Conservation (phyloP, 2,797 vertebrate genomes). For the Sebastes melanostomus region DNA sequence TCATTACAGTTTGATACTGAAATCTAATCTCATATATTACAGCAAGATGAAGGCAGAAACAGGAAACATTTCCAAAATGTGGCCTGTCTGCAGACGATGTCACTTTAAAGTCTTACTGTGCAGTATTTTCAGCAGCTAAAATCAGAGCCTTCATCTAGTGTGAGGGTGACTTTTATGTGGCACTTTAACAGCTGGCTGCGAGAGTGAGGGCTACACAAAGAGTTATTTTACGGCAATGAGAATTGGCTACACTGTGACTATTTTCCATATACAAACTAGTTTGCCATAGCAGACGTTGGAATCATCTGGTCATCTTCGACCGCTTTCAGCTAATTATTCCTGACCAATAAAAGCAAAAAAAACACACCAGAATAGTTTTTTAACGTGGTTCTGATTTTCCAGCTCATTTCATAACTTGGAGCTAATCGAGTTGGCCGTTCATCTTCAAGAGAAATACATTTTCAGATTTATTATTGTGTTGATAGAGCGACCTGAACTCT, state of each 20-base stretch:
- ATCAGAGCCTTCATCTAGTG: neutral
- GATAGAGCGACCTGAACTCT: slow-evolving; percentile 50
- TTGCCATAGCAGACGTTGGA: neutral
- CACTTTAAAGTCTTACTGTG: neutral
- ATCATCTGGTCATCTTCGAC: slow-evolving; percentile 19
- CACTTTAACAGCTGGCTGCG: slow-evolving; percentile 9
- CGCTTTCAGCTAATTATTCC: slow-evolving; percentile 33
- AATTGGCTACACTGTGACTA: slow-evolving; percentile 6
- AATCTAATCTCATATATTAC: slow-evolving; percentile 36
- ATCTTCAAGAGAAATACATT: slow-evolving; percentile 32
- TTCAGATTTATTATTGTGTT: slow-evolving; percentile 53
- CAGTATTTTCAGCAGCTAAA: slow-evolving; percentile 6
- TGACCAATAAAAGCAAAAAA: slow-evolving; percentile 19
- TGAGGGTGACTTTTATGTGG: slow-evolving; percentile 21
- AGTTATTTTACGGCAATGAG: slow-evolving; percentile 32
- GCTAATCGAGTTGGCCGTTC: slow-evolving; percentile 31
- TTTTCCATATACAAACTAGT: slow-evolving; percentile 21
- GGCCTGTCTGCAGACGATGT: neutral
- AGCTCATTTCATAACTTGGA: slow-evolving; percentile 59
- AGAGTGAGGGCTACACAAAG: slow-evolving; percentile 15
- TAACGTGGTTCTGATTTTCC: slow-evolving; percentile 68
- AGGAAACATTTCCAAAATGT: slow-evolving; percentile 6
- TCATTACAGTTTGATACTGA: slow-evolving; percentile 26
- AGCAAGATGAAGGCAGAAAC: slow-evolving; percentile 14
- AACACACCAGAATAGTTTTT: neutral